Base-by-base conservation (phyloP, 2,113 vertebrate genomes). In the Xenotilapia flavipinnis region DNA sequence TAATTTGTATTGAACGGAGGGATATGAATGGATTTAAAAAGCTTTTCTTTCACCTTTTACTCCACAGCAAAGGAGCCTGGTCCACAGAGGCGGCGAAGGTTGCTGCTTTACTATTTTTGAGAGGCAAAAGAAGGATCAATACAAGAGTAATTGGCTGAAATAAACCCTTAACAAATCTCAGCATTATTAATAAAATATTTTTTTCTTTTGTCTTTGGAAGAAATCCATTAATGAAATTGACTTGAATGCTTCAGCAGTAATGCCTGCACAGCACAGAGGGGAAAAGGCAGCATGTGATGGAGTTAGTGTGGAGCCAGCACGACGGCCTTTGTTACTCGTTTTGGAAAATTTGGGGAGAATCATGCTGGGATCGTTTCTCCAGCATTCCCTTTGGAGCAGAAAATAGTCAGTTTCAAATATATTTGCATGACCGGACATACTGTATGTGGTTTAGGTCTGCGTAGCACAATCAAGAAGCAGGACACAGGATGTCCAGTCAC, bases 1-100 rank as follows among this genome's bases (percentile, higher is more conserved):
- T 88, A 3, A 84, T 87, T 84, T 84, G 86, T 85, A 75, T 86
- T 87, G 80, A 91, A 45, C 17, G 23, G 54, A 36, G 56, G 80
- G 81, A 79, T 77, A 33, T 79, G 65, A 83, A 79, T 47, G 80
- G 89, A 86, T 81, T 82, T 65, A 31, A 75, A 83, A 88, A 90
- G 91, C 81, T 91, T 87, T 87, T 80, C 77, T 81, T 58, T 82
- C 60, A 42, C 65, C 68, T 79, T 83, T 80, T 17, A 83, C 70
- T 13, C 36, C 45, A 81, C 26, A 51, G 73, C 73, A 77, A 49
- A 77, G 45, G 19, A n/a, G 73, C 45, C 10, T 51, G 73, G 26
- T 51, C 26, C 45, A 77, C 26, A 77, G 73, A 77, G 45, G 45
- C 26, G 2, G 26, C 6, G 10, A 77, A 51, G 26, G 26, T 51